Conservation (phyloP, 2,797 vertebrate species). For the Moxostoma hubbsi region DNA sequence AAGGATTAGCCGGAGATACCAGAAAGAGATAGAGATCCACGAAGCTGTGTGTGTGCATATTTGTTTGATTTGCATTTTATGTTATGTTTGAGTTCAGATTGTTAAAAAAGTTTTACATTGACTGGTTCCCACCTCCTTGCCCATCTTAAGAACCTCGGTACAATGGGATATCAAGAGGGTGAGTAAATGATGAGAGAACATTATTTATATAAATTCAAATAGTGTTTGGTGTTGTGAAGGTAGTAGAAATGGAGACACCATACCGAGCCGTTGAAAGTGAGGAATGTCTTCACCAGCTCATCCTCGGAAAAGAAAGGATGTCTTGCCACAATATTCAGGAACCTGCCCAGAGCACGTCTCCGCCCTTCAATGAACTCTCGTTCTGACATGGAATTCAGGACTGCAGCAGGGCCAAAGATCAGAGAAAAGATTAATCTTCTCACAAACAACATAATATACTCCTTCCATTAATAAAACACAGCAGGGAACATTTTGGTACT, state of each 20-base stretch:
- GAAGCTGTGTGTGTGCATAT: no score
- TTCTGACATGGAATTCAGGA: conserved; percentile 82
- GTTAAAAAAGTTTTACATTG: no score
- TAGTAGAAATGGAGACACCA: background rate
- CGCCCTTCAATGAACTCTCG: conserved; percentile 94
- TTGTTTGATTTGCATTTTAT: no score
- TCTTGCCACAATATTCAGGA: conserved; percentile 92
- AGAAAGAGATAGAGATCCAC: no score
- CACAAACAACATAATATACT: conserved; percentile 13
- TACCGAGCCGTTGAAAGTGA: conserved; percentile 93
- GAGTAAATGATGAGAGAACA: background rate
- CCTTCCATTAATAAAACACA: background rate
- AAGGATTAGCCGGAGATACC: no score
- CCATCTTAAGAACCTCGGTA: no score
- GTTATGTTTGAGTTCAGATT: no score
- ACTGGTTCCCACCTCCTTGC: no score
- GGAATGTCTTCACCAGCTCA: conserved; percentile 89
- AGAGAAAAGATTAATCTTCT: conserved; percentile 38
- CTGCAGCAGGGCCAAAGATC: conserved; percentile 53
- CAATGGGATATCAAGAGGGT: no score
- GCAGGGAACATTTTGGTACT: conserved; percentile 15
- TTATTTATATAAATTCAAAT: background rate
- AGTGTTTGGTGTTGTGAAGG: background rate
- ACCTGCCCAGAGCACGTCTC: conserved; percentile 87
- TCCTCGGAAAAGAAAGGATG: conserved; percentile 94